Conservation (phyloP, 1,140 invertebrate genomes). For the Phthorimaea operculella region DNA sequence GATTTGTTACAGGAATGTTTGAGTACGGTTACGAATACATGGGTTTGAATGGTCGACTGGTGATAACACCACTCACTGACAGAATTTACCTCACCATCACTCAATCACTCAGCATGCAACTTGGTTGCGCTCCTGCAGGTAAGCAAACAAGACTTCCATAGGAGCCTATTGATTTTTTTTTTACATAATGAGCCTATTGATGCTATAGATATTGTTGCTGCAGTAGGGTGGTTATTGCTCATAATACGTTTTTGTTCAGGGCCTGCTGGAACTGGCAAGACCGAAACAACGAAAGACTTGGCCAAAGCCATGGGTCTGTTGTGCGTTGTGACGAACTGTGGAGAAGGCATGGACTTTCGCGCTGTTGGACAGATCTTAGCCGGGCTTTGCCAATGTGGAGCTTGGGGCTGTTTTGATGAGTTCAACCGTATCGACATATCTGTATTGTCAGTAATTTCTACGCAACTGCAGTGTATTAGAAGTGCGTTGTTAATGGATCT, state of each 20-base stretch:
- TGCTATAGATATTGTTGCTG: too few relatives aligned
- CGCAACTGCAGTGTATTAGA: conserved; percentile 88
- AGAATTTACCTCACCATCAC: conserved; percentile 92
- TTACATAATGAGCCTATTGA: too few relatives aligned
- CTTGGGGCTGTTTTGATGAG: conserved; percentile 93
- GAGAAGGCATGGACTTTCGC: conserved; percentile 90
- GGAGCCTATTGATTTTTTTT: too few relatives aligned
- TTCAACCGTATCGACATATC: conserved; percentile 93
- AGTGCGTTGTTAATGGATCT: conserved; percentile 81
- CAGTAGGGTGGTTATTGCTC: too few relatives aligned
- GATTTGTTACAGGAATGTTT: conserved; percentile 70
- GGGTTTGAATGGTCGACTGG: conserved; percentile 89
- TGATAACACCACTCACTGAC: conserved; percentile 92
- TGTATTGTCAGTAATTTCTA: conserved; percentile 91
- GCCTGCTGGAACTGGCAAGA: conserved; percentile 89
- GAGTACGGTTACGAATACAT: conserved; percentile 95
- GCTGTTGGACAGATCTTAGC: conserved; percentile 87
- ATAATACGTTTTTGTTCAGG: conserved; percentile 47
- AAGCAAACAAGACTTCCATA: conserved; percentile 5
- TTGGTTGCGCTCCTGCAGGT: conserved; percentile 89
- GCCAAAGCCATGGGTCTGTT: conserved; percentile 88
- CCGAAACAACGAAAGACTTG: conserved; percentile 90
- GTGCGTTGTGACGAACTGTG: conserved; percentile 92
- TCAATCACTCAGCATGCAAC: conserved; percentile 87
- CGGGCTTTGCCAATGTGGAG: conserved; percentile 83